phyloP scores from a whole-genome alignment of 2,113 vertebrate species.

The Pomatostomus ruficeps region DNA sequence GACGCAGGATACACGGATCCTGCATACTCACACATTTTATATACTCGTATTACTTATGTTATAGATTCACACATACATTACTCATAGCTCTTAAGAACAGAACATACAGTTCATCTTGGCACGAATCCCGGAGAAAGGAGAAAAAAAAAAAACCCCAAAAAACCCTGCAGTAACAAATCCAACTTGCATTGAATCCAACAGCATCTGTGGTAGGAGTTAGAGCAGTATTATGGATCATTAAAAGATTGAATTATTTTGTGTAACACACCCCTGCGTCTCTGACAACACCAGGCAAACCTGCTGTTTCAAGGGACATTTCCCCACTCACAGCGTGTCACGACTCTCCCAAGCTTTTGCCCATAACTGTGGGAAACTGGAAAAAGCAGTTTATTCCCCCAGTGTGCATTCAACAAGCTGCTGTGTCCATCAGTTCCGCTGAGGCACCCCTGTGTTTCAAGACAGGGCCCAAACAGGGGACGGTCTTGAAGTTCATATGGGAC shows the following conservation, averaged over 20 bases:
- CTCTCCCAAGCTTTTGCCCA: not conserved
- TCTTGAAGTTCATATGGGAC: not conserved
- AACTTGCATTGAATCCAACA: not conserved
- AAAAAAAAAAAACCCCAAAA: not conserved
- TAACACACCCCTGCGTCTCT: not conserved
- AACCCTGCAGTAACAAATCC: constrained; percentile 47
- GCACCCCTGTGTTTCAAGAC: too few relatives aligned
- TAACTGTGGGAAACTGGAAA: not conserved
- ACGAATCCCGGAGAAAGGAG: constrained; percentile 14
- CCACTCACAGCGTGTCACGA: accelerated
- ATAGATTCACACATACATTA: constrained; percentile 59
- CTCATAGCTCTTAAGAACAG: constrained; percentile 48
- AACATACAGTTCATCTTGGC: constrained; percentile 62
- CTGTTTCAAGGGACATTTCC: not conserved
- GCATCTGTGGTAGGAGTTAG: constrained; percentile 33
- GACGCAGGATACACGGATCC: not conserved
- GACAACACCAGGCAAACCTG: not conserved
- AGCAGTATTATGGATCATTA: not conserved
- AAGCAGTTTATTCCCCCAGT: not conserved
- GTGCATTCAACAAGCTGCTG: not conserved
- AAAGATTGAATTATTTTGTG: not conserved
- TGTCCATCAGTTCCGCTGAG: not conserved
- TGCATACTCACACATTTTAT: constrained; percentile 38
- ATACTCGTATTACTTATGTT: constrained; percentile 25
- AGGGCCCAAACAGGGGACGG: not conserved